phyloP scores from a whole-genome alignment of 2,113 vertebrate genomes.

The Dicentrarchus labrax region DNA sequence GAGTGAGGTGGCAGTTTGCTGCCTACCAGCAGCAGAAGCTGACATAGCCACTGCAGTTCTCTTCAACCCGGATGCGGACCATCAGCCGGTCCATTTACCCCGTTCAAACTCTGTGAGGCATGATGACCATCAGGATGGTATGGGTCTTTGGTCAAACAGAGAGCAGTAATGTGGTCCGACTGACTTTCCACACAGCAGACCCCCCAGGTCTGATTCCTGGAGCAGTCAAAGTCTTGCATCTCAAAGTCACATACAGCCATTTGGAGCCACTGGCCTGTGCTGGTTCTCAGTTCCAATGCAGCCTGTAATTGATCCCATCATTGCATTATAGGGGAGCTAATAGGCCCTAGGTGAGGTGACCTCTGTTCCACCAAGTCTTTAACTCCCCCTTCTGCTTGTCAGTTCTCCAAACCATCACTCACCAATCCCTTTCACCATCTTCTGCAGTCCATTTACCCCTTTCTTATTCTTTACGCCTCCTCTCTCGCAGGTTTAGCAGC shows the following conservation, averaged over 20 bases:
- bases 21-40: background rate
- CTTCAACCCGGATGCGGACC: conserved; percentile 76
- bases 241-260: conserved; percentile 73
- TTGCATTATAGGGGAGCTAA: conserved; percentile 63
- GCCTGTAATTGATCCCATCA: conserved; percentile 80
- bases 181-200: conserved; percentile 66
- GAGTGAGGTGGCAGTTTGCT: conserved; percentile 10
- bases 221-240: conserved; percentile 73
- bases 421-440: conserved; percentile 57
- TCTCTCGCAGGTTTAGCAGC: conserved; percentile 55
- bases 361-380: conserved; percentile 55
- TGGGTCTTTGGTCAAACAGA: conserved; percentile 65
- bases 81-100: conserved; percentile 70
- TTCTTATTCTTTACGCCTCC: conserved; percentile 46
- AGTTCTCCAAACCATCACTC: conserved; percentile 71
- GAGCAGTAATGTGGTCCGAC: conserved; percentile 73
- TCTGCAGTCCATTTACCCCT: conserved; percentile 48
- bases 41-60: conserved; percentile 14
- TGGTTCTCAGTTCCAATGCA: conserved; percentile 58
- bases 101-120: conserved; percentile 71
- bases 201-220: conserved; percentile 64
- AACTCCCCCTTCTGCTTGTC: conserved; percentile 68
- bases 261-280: conserved; percentile 70
- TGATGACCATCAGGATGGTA: conserved; percentile 57
- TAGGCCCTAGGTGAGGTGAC: conserved; percentile 76